Evolutionary conservation across 2,113 vertebrate genomes (phyloP).

Genomic region (Anser cygnoides): DNA sequence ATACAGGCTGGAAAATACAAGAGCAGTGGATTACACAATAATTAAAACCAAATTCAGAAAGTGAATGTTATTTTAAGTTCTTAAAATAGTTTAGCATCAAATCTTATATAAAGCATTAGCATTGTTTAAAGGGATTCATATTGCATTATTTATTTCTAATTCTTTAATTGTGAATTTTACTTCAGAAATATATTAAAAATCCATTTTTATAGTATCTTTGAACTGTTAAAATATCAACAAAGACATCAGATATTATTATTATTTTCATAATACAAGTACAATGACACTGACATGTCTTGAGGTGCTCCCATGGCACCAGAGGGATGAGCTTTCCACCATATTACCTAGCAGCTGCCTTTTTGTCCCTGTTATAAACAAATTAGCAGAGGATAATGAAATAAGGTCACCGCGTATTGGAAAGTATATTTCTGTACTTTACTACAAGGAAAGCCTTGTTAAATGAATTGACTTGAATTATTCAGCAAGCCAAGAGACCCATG

Average conservation of each 20-base stretch:
- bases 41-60: not conserved
- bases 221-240: not conserved
- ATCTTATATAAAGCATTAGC: not conserved
- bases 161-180: not conserved
- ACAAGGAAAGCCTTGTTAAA: slow-evolving; percentile 2
- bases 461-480: slow-evolving; percentile 5
- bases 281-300: fast-evolving
- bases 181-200: not conserved
- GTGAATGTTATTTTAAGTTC: not conserved
- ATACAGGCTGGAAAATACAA: not conserved
- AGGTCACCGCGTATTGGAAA: not conserved
- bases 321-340: not conserved
- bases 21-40: not conserved
- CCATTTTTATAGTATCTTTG: not conserved
- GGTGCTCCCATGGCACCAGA: fast-evolving
- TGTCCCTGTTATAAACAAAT: not conserved
- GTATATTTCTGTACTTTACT: not conserved
- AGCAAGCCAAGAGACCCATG: not conserved
- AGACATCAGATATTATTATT: not conserved
- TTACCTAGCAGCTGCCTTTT: not conserved
- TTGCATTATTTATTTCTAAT: not conserved
- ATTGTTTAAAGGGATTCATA: not conserved
- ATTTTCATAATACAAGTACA: not conserved
- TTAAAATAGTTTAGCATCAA: not conserved
- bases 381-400: not conserved